Base-by-base conservation (phyloP, 2,113 vertebrate genomes). In the Forbesichthys agassizii region DNA sequence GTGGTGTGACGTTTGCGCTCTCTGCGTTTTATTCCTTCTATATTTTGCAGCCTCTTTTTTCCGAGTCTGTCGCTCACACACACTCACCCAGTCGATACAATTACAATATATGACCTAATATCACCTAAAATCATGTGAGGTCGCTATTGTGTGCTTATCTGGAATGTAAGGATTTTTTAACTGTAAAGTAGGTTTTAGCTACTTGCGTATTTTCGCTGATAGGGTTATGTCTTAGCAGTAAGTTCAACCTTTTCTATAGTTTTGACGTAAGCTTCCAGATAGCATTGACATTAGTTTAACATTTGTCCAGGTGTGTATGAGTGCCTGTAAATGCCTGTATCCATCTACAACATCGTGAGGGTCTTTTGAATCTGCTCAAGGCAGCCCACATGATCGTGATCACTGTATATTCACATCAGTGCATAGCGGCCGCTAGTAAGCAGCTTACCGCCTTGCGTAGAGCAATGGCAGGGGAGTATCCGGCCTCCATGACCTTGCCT, bases 391-490 rank as follows among this genome's bases (percentile, higher is more conserved):
- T 42, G 4, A 42, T 3, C 7, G 36, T 42, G 4, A 14, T 52
- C 9, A 52, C 49, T 12, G 49, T 52, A 11, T 11, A 11, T 52
- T 52, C 49, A n/a, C 14, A 47, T 56, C 67, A 48, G 66, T 59
- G 12, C 36, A 16, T 78, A 74, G 56, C 56, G 33, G 3, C 55
- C 16, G 57, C 63, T 79, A 70, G 83, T 72, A 75, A 83, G 77
- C 71, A 74, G 72, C 72, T 68, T 52, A 80, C 80, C 81, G 80
- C 78, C 61, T 79, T 13, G 16, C 20, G 49, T 53, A 53, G 67
- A 81, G 61, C 64, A 64, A 47, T 62, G 66, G 78, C 68, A 67
- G 16, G 58, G 70, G 46, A 84, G 66, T 79, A 79, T 89, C 81
- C 71, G 77, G 74, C 60, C 66, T 75, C 70, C 4, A 8, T 64